A percentile compares a stretch with the other conserved stretches of the same genome.
Conservation (phyloP, 2,888 invertebrate species). For the Hetaerina titia region DNA sequence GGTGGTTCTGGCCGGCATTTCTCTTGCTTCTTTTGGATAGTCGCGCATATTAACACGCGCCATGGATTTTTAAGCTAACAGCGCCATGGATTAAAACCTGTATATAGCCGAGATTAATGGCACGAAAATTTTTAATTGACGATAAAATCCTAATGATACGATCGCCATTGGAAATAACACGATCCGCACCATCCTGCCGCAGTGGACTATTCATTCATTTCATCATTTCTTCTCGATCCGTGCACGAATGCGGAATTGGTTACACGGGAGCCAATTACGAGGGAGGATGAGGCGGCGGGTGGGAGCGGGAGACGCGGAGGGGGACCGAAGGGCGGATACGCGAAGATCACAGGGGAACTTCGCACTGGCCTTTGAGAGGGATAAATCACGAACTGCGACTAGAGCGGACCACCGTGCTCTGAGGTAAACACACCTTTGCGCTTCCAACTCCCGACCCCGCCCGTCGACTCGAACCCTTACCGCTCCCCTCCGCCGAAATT, state of each 20-base stretch:
- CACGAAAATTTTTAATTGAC: slow-evolving; percentile 26
- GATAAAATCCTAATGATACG: neutral
- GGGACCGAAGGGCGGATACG: neutral
- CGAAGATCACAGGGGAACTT: neutral
- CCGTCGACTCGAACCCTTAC: too few species aligned
- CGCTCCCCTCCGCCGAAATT: too few species aligned
- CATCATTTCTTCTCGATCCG: neutral
- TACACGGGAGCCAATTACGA: too few species aligned
- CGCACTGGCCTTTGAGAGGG: too few species aligned
- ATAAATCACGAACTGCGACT: too few species aligned
- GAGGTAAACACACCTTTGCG: too few species aligned
- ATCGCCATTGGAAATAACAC: neutral
- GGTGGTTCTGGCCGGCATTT: neutral
- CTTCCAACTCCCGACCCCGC: too few species aligned
- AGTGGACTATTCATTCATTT: neutral
- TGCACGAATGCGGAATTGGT: neutral
- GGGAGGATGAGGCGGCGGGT: neutral
- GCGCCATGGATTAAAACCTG: too few species aligned
- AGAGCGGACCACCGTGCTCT: too few species aligned
- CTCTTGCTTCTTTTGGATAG: neutral
- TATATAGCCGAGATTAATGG: neutral
- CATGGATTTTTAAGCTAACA: neutral
- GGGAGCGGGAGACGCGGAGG: neutral
- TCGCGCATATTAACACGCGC: slow-evolving; percentile 16
- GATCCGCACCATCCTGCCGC: neutral